Conservation (phyloP, 2,888 invertebrate species). For the Patella ulyssiponensis region DNA sequence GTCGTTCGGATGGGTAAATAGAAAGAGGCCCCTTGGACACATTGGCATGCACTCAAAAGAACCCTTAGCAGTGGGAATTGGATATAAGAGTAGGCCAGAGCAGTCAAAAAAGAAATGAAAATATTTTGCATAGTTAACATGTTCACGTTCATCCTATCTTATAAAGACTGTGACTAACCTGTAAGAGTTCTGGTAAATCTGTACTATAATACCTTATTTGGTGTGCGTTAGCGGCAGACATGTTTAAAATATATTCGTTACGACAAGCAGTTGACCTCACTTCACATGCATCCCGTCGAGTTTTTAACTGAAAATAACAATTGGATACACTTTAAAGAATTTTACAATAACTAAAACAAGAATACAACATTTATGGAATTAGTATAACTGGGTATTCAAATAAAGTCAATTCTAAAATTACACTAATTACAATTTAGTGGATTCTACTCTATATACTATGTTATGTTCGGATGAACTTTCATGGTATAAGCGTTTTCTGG, state of each 20-base stretch:
- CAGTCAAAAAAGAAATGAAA: too few species aligned
- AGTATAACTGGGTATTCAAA: too few species aligned
- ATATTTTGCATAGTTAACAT: too few species aligned
- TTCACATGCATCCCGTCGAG: constrained; percentile 90
- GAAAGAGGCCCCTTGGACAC: too few species aligned
- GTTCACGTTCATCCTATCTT: too few species aligned
- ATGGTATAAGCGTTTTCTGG: too few species aligned
- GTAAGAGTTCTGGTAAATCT: constrained; percentile 90
- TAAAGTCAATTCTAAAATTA: not conserved
- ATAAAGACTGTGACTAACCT: constrained; percentile 69
- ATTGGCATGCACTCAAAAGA: too few species aligned
- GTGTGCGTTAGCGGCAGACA: constrained; percentile 94
- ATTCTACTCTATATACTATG: too few species aligned
- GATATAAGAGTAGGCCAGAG: too few species aligned
- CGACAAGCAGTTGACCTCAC: constrained; percentile 94
- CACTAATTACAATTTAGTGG: not conserved
- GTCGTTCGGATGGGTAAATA: too few species aligned
- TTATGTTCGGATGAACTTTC: too few species aligned
- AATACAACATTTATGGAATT: not conserved
- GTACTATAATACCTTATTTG: constrained; percentile 90
- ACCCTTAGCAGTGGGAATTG: too few species aligned
- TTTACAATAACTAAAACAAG: not conserved
- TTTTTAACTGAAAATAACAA: constrained; percentile 77
- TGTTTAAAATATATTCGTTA: constrained; percentile 92
- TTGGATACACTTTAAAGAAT: not conserved